Conservation (phyloP, 1,140 invertebrate genomes). For the Pygmarrhopalites habei region DNA sequence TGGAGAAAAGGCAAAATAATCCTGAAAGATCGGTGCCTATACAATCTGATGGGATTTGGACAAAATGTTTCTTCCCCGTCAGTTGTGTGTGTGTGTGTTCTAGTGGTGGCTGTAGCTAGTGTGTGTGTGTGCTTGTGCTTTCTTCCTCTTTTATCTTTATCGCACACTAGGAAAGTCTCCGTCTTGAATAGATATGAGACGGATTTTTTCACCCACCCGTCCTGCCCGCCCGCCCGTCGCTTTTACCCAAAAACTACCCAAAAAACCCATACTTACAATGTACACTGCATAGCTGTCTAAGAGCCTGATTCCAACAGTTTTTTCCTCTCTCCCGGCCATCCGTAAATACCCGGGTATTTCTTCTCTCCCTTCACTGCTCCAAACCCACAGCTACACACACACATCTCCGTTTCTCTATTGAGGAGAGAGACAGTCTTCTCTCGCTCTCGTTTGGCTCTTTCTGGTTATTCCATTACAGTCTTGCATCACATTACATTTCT, state of each 20-base stretch:
- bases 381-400: background rate
- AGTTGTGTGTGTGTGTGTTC: background rate
- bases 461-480: too few species aligned
- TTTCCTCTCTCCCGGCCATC: background rate
- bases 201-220: conserved; percentile 2
- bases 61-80: conserved; percentile 22
- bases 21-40: conserved; percentile 23
- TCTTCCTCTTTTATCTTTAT: conserved; percentile 31
- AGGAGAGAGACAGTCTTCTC: too few species aligned
- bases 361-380: background rate
- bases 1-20: conserved; percentile 28
- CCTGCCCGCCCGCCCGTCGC: background rate
- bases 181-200: conserved; percentile 34
- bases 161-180: conserved; percentile 19
- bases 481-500: too few species aligned
- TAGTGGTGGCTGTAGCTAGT: background rate
- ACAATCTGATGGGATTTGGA: conserved; percentile 36
- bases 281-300: conserved; percentile 10
- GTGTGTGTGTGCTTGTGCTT: background rate
- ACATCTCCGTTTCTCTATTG: background rate
- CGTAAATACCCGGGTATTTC: conserved; percentile 10
- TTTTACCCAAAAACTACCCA: conserved; percentile 3
- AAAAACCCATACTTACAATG: conserved; percentile 1
- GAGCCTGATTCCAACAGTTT: conserved; percentile 2
- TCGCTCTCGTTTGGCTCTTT: background rate